Evolutionary conservation across 2,113 vertebrate species (phyloP), one percentile per base, ranked within the genome.

Genomic region (Orientallactaga bullata): DNA sequence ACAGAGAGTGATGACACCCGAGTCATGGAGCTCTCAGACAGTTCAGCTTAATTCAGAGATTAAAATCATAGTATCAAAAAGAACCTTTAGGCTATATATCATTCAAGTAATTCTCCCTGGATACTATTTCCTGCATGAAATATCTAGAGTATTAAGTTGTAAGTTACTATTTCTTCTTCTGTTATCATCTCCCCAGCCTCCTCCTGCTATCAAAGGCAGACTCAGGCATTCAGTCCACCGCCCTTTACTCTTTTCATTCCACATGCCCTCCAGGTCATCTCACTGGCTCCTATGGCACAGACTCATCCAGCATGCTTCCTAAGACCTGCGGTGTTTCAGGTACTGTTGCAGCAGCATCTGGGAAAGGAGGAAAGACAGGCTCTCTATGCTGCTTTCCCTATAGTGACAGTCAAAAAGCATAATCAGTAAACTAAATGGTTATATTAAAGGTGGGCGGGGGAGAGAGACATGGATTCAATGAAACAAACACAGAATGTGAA

Each of bases 41-140:
- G 88, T 71, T 78, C 39, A 63, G 92, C 11, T 68, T 95, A 77
- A 89, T 58, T 72, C 55, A 89, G 86, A 93, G 81, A 95, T 94
- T 84, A 95, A 86, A 93, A 89, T 81, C 71, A 81, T 69, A 90
- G 42, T 95, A 91, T 91, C 72, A 88, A 80, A 85, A 96, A 88
- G 39, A 85, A 91, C 84, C 55, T 42, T 68, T 18, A 84, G 39
- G 39, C 63, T 58, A 77, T 66, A 17, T 51, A 89, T 80, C 20
- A 37, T 80, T 90, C 80, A 72, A 71, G 77, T 37, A 88, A 88
- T 89, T 15, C 66, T 73, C 82, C 30, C 77, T 77, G 65, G 80
- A 30, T 60, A 90, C 80, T 63, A 84, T 78, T 93, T 96, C 90
- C 89, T 79, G 63, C 79, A 92, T n/a, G 9, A 79, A 87, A 78